phyloP scores from a whole-genome alignment of 1,140 invertebrate genomes.

The Rhagoletis zephyria region DNA sequence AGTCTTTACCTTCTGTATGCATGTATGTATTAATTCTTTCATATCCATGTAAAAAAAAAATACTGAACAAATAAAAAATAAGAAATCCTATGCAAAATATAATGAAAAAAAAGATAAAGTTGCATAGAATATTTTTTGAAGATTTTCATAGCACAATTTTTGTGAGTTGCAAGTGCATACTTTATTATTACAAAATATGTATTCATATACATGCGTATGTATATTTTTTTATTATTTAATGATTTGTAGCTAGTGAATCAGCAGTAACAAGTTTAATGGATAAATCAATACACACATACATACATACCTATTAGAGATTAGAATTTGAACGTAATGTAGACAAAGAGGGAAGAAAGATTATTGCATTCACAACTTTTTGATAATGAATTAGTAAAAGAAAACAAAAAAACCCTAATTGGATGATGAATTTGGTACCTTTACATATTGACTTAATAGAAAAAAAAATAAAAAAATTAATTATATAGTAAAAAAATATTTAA shows the following conservation, averaged over 20 bases:
- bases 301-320: conserved; percentile 17
- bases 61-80: neutral
- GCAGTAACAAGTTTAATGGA: neutral
- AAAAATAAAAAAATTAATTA: conserved; percentile 56
- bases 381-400: conserved; percentile 51
- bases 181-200: conserved; percentile 40
- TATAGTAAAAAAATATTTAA: conserved; percentile 57
- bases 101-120: conserved; percentile 24
- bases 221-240: conserved; percentile 51
- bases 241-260: conserved; percentile 53
- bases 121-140: conserved; percentile 52
- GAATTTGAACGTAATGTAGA: neutral
- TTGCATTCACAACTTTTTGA: conserved; percentile 31
- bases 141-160: conserved; percentile 55
- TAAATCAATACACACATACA: neutral
- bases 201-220: conserved; percentile 4
- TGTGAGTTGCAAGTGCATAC: conserved; percentile 43
- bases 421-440: conserved; percentile 70
- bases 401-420: conserved; percentile 54
- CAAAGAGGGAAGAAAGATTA: neutral
- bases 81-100: neutral
- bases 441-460: conserved; percentile 35
- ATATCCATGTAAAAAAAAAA: conserved; percentile 7
- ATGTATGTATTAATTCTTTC: neutral
- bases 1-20: neutral